Evolutionary conservation across 2,888 invertebrate genomes (phyloP), one percentile per base, ranked within the genome.

Genomic region (Drosophila kambysellisi): DNA sequence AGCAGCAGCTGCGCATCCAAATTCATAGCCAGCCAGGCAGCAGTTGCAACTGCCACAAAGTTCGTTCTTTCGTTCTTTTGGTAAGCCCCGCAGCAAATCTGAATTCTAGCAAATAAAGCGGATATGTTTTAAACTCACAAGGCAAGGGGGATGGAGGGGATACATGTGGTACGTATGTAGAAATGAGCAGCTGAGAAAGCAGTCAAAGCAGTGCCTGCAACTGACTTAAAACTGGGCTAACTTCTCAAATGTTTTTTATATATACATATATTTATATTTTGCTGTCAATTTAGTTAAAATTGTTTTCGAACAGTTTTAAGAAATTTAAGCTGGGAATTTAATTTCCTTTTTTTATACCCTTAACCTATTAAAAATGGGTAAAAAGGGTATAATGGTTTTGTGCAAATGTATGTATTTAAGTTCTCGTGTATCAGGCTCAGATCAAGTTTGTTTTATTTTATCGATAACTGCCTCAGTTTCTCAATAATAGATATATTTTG

Each of bases 1-100:
- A 75, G 88, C 80, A 84, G 75, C 84, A 85, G 84, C 89, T 85
- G 84, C 54, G 79, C 57, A 60, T 65, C 59, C 60, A 54, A 79
- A 81, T 79, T 83, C 82, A 81, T 83, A 58, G 79, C 73, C 69
- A 61, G 74, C 70, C 72, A 46, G 67, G 70, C 56, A 39, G 46
- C 77, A 81, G 78, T 80, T 82, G 70, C 80, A 79, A 72, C 67
- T 86, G 82, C 76, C 88, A 65, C 20, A 79, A 85, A 83, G 73
- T 35, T 39, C 25, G 15, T 56, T 29, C 8, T 25, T 54, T 2
- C 25, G 9, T 53, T 46, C 3, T 29, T 54, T 54, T 25, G 35
- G 20, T 56, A 66, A 54, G 48, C 53, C 56, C 51, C 52, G 53
- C 52, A 60, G 43, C 46, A 41, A n/a, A 57, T 9, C 25, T 37